phyloP scores from a whole-genome alignment of 2,797 vertebrate genomes.

The Urosaurus nigricauda region DNA sequence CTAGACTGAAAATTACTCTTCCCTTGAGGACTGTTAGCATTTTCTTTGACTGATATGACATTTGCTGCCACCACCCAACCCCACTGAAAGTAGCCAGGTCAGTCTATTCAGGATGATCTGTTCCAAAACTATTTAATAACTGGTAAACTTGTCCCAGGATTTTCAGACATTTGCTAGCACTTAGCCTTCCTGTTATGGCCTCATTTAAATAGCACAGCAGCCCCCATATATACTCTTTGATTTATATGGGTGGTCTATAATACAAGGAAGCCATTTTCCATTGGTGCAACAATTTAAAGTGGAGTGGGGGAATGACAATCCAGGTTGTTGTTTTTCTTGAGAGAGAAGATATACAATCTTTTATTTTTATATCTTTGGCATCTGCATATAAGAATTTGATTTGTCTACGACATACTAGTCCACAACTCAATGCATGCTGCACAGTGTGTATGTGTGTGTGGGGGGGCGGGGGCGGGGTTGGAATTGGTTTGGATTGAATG shows the following conservation, averaged over 20 bases:
- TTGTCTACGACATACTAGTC: background rate
- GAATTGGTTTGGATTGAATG: background rate
- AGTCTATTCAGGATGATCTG: background rate
- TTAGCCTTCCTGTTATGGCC: background rate
- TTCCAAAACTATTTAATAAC: constrained; percentile 23
- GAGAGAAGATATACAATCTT: background rate
- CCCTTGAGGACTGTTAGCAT: background rate
- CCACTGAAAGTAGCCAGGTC: background rate
- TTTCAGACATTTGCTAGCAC: background rate
- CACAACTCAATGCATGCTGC: no score
- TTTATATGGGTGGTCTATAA: background rate
- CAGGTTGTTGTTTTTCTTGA: background rate
- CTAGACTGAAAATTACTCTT: constrained; percentile 21
- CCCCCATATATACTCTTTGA: background rate
- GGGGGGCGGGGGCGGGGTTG: no score
- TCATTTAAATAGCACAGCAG: background rate
- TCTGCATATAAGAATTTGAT: background rate
- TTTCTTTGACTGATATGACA: constrained; percentile 37
- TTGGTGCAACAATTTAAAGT: background rate
- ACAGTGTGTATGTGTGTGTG: no score
- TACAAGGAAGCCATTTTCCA: background rate
- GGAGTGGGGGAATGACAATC: background rate
- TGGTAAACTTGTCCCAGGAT: background rate
- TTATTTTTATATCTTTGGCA: background rate
- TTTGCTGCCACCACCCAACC: background rate